phyloP scores from a whole-genome alignment of 2,113 vertebrate species.

The Phycodurus eques region DNA sequence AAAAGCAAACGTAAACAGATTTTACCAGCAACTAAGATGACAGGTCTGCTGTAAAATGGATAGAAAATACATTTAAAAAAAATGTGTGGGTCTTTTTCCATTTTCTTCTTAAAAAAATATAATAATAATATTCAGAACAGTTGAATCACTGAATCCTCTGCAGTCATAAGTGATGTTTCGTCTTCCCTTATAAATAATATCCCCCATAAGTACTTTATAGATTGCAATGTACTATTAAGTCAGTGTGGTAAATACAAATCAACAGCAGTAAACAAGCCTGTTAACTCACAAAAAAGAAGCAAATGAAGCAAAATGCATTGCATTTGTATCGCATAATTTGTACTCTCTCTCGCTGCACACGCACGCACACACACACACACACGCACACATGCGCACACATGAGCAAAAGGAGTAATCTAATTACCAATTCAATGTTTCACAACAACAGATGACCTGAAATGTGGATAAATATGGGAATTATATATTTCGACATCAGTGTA shows the following conservation, averaged over 20 bases:
- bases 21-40: neutral
- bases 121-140: neutral
- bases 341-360: neutral
- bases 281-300: no score
- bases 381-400: neutral
- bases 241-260: neutral
- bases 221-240: neutral
- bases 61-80: neutral
- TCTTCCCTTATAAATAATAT: no score
- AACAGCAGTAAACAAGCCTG: neutral
- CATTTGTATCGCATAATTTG: neutral
- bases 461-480: neutral
- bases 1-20: neutral
- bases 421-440: constrained; percentile 21
- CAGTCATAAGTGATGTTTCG: no score
- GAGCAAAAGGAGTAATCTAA: neutral
- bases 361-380: neutral
- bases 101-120: neutral
- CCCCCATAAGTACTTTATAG: neutral
- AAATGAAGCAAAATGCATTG: neutral
- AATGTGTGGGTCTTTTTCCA: neutral
- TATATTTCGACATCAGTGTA: neutral
- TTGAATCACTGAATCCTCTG: neutral
- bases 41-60: neutral
- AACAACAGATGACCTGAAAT: constrained; percentile 7